Percentiles rank a stretch among this genome's conserved stretches.
phyloP scores from a whole-genome alignment of 2,888 invertebrate species.

The Andrena hattorfiana region DNA sequence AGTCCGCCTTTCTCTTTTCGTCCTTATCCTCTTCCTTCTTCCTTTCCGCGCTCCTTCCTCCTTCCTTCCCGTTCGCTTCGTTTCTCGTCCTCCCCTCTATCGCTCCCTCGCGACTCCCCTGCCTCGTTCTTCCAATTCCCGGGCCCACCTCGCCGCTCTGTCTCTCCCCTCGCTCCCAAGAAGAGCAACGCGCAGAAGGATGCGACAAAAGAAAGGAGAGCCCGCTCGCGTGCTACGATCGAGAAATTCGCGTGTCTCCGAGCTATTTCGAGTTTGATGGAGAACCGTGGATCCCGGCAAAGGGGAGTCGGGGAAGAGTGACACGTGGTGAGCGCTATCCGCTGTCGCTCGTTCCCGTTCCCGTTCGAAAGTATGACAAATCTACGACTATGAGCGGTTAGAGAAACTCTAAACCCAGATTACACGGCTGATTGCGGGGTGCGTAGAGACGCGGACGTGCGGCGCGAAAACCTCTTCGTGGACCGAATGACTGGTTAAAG shows the following conservation, averaged over 20 bases:
- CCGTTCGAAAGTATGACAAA: slow-evolving; percentile 21
- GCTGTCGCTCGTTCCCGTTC: not conserved
- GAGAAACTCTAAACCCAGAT: slow-evolving; percentile 14
- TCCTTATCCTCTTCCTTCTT: slow-evolving; percentile 29
- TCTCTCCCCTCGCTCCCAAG: not conserved
- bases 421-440: not conserved
- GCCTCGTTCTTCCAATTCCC: not conserved
- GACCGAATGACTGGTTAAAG: not conserved
- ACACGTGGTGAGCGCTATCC: slow-evolving; percentile 38
- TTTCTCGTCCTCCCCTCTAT: not conserved
- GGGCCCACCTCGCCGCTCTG: not conserved
- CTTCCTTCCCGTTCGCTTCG: not conserved
- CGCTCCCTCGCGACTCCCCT: not conserved
- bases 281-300: slow-evolving; percentile 15
- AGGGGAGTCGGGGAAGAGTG: slow-evolving; percentile 14
- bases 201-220: not conserved
- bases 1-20: slow-evolving; percentile 59
- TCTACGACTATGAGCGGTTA: not conserved
- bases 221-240: slow-evolving; percentile 40
- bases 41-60: slow-evolving; percentile 6
- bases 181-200: not conserved
- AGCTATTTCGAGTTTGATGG: slow-evolving; percentile 34
- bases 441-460: not conserved
- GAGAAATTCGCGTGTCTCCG: slow-evolving; percentile 51
- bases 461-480: not conserved